phyloP scores from a whole-genome alignment of 1,140 invertebrate genomes.

The Apocrypta bakeri region DNA sequence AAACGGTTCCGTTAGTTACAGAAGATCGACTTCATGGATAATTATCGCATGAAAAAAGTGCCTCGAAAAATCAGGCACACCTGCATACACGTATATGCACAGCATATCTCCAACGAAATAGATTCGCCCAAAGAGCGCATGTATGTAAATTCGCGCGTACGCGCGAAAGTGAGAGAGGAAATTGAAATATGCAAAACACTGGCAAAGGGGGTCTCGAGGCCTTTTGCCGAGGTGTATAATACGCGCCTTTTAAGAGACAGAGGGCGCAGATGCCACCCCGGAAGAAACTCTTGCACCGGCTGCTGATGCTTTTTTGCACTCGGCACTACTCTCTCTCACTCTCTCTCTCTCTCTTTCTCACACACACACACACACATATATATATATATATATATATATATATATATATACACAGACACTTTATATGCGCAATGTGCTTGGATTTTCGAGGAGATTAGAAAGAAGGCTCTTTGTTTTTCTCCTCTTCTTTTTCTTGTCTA shows the following conservation, averaged over 20 bases:
- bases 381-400: too few species aligned
- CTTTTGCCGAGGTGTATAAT: conserved; percentile 40
- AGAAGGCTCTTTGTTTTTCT: background rate
- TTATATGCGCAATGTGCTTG: background rate
- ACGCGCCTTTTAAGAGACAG: conserved; percentile 39
- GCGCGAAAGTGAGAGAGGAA: conserved; percentile 10
- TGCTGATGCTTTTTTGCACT: conserved; percentile 13
- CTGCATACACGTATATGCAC: background rate
- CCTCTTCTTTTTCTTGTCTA: background rate
- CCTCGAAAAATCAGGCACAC: background rate
- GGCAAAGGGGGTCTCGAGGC: background rate
- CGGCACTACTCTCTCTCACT: background rate
- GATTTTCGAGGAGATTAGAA: background rate
- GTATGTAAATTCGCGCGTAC: conserved; percentile 35
- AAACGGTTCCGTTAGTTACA: background rate
- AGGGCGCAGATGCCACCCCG: background rate
- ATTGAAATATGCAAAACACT: conserved; percentile 48
- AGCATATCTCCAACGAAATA: background rate
- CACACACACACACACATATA: too few species aligned
- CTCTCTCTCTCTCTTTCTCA: background rate
- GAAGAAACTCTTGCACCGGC: background rate
- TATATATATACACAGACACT: too few species aligned
- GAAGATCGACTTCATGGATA: conserved; percentile 15
- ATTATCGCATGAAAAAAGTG: conserved; percentile 33
- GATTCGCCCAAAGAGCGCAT: conserved; percentile 28